Evolutionary conservation across 2,797 vertebrate species (phyloP), one percentile per base, ranked within the genome.

Genomic region (Gymnoscopelus microlampas): DNA sequence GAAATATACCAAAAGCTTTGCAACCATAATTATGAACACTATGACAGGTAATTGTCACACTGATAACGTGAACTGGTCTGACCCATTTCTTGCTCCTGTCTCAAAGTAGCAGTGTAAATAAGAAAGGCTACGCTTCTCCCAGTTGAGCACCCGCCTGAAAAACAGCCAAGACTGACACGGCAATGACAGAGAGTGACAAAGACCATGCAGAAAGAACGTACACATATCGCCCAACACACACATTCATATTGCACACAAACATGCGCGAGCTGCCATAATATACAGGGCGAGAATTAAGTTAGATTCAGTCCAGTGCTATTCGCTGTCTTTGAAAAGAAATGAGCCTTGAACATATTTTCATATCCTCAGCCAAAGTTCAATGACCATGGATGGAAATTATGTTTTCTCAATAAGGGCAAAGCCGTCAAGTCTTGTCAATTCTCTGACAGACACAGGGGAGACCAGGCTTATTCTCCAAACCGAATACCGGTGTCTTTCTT

Each of bases 151-250:
- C 32, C 0, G 0, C 73, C 19, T 13, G 55, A 66, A 58, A 60
- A 5, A 8, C 51, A 59, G 13, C 70, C 7, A 58, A 13, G 29
- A 14, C 0, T 72, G 70, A 82, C 73, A 68, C 49, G 62, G 58
- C 60, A 78, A 57, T 74, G 70, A 74, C 74, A 63, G 3, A 0
- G 4, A 70, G 19, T 53, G 50, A 71, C 50, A 57, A 13, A 44
- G 35, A 73, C 6, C 74, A 65, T 67, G 49, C 23, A 12, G n/a
- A 0, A 47, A 50, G 5, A 47, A 47, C 60, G 23, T n/a, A 61
- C 60, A 49, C 60, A 9, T 44, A 44, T 44, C 7, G 39, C 7
- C 9, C 39, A 44, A 26, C 47, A n/a, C 60, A 50, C 50, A 53
- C 62, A 65, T 53, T 39, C 51, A 11, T 14, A 47, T 10, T 44